A percentile compares a stretch with the other conserved stretches of the same genome.
Evolutionary conservation across 2,113 vertebrate species (phyloP).

Genomic region (Xiphophorus hellerii): DNA sequence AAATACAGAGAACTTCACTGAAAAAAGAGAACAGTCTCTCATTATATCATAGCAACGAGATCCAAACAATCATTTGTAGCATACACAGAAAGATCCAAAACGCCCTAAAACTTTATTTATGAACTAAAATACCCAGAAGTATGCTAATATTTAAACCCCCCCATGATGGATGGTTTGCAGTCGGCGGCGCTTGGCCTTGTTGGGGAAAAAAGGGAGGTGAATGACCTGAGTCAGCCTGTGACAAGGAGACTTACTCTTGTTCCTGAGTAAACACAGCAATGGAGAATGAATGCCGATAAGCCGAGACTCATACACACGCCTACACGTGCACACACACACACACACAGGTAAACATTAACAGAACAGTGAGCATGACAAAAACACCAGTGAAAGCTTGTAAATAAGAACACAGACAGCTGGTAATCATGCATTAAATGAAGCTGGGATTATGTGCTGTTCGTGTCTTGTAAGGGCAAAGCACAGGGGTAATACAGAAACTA

Average conservation of each 20-base stretch:
- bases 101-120: not conserved
- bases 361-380: not conserved
- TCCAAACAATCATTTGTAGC: slow-evolving; percentile 7
- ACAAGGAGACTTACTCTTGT: slow-evolving; percentile 44
- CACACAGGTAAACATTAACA: slow-evolving; percentile 27
- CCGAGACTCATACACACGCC: slow-evolving; percentile 43
- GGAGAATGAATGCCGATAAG: slow-evolving; percentile 70
- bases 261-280: slow-evolving; percentile 71
- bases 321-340: not conserved
- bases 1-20: not conserved
- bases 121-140: not conserved
- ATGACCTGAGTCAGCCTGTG: slow-evolving; percentile 61
- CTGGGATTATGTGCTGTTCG: not conserved
- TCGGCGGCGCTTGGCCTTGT: not conserved
- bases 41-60: slow-evolving; percentile 32
- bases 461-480: not conserved
- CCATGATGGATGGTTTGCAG: not conserved
- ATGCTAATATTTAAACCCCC: too few species aligned
- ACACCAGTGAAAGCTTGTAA: slow-evolving; percentile 23
- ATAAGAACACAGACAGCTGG: slow-evolving; percentile 1
- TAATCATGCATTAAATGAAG: too few species aligned
- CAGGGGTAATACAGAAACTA: not conserved
- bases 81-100: not conserved
- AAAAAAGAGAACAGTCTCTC: slow-evolving; percentile 24
- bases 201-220: not conserved